phyloP scores from a whole-genome alignment of 2,113 vertebrate species.

The Otus sunia region DNA sequence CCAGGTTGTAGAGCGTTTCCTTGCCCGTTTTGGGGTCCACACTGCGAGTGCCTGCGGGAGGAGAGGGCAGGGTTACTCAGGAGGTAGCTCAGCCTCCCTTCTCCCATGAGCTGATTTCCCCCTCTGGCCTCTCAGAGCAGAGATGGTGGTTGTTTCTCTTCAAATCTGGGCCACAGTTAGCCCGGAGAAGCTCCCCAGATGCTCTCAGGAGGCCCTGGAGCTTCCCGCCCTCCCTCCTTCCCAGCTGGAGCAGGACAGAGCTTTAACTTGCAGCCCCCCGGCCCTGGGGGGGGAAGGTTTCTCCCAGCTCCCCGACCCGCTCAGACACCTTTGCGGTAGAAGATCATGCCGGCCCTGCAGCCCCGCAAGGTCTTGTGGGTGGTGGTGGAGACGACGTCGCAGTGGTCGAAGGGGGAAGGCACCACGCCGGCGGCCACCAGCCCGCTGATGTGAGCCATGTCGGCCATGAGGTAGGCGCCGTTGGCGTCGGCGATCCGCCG shows the following conservation, averaged over 20 bases:
- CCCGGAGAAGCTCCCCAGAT: background rate
- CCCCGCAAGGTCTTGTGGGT: slow-evolving; percentile 96
- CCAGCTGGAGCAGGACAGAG: background rate
- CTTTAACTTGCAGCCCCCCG: background rate
- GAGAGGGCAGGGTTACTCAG: background rate
- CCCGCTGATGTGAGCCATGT: slow-evolving; percentile 98
- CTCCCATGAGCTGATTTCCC: background rate
- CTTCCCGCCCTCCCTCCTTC: background rate
- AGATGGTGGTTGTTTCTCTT: background rate
- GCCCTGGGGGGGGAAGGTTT: fast-evolving
- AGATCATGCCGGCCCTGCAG: slow-evolving; percentile 92
- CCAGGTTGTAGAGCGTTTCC: slow-evolving; percentile 87
- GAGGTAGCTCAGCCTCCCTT: background rate
- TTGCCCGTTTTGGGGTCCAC: slow-evolving; percentile 90
- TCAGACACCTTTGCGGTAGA: slow-evolving; percentile 88
- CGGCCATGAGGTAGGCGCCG: slow-evolving; percentile 86
- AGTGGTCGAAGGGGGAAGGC: slow-evolving; percentile 90
- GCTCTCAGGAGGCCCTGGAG: background rate
- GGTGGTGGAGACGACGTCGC: slow-evolving; percentile 91
- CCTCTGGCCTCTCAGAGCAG: background rate
- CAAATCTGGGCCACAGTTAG: background rate
- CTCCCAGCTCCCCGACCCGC: fast-evolving
- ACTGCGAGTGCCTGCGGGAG: slow-evolving; percentile 79
- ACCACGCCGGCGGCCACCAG: slow-evolving; percentile 88
- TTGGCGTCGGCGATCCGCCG: slow-evolving; percentile 86